Evolutionary conservation across 2,888 invertebrate genomes (phyloP).

Genomic region (Nematopogon swammerdamellus): DNA sequence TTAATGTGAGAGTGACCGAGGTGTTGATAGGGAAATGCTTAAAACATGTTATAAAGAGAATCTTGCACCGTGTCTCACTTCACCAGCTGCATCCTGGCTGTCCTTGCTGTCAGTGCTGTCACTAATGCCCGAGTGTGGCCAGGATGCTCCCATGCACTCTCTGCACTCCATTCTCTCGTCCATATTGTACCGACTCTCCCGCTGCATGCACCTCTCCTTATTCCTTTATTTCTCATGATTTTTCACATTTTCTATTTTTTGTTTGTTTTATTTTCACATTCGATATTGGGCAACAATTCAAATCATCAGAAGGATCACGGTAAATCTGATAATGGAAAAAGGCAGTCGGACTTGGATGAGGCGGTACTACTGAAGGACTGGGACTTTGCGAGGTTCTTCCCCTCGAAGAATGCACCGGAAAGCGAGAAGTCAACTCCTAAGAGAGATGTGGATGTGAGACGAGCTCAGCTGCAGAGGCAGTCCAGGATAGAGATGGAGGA

Average conservation of each 20-base stretch:
- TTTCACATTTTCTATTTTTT: slow-evolving; percentile 44
- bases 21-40: background rate
- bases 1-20: background rate
- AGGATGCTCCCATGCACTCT: background rate
- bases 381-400: slow-evolving; percentile 86
- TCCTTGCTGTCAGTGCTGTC: background rate
- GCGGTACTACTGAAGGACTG: slow-evolving; percentile 80
- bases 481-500: slow-evolving; percentile 48
- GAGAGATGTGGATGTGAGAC: slow-evolving; percentile 39
- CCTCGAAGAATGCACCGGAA: slow-evolving; percentile 40
- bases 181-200: background rate
- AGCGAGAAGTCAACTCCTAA: slow-evolving; percentile 28
- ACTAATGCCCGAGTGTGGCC: background rate
- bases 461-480: slow-evolving; percentile 39
- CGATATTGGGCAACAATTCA: slow-evolving; percentile 12
- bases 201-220: background rate
- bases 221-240: slow-evolving; percentile 13
- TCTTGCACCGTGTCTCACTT: background rate
- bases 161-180: slow-evolving; percentile 1
- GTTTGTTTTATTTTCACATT: slow-evolving; percentile 30
- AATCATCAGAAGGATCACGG: slow-evolving; percentile 38
- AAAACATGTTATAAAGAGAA: background rate
- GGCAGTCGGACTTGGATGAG: slow-evolving; percentile 66
- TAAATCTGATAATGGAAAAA: slow-evolving; percentile 28
- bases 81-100: background rate